phyloP scores from a whole-genome alignment of 2,113 vertebrate species.

The Azemiops feae region DNA sequence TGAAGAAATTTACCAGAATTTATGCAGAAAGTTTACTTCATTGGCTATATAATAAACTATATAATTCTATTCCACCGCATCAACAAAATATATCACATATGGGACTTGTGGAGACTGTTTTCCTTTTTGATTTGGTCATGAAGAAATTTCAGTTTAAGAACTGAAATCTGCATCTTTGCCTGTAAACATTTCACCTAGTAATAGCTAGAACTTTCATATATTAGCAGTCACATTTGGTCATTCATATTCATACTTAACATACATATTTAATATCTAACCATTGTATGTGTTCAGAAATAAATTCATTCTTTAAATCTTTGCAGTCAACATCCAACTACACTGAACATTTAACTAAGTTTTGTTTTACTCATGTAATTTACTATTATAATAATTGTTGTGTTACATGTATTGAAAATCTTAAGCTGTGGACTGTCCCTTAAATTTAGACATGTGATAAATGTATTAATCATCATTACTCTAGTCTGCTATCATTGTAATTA shows the following conservation, averaged over 20 bases:
- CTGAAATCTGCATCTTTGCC: not conserved
- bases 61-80: not conserved
- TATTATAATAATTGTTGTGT: not conserved
- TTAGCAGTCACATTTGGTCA: not conserved
- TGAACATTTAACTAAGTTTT: not conserved
- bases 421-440: not conserved
- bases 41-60: not conserved
- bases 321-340: not conserved
- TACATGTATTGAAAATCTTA: not conserved
- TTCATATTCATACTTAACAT: not conserved
- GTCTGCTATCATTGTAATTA: conserved; percentile 9
- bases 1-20: not conserved
- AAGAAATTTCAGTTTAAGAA: not conserved
- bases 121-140: not conserved
- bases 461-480: not conserved
- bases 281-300: not conserved
- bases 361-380: not conserved
- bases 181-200: not conserved
- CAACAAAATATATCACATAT: not conserved
- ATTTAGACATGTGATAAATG: not conserved
- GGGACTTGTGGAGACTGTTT: not conserved
- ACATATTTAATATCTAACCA: not conserved
- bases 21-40: not conserved
- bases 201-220: not conserved
- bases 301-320: not conserved